Evolutionary conservation across 2,113 vertebrate genomes (phyloP).

Genomic region (Plotosus lineatus): DNA sequence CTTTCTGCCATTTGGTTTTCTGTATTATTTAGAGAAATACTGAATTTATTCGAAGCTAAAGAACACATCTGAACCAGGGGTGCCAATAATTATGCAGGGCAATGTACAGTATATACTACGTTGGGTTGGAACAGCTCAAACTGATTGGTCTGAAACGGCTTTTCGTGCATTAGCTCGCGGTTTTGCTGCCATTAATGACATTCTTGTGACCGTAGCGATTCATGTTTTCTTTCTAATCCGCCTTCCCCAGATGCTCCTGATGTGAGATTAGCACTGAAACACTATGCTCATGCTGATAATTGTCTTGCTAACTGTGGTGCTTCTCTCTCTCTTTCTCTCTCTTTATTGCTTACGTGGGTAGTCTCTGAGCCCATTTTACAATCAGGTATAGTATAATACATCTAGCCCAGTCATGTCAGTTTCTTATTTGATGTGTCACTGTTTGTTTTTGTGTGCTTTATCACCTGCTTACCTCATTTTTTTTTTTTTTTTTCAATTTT

Average conservation of each 20-base stretch:
- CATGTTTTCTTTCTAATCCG: conserved; percentile 34
- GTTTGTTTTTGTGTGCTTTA: conserved; percentile 11
- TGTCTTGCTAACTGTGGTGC: conserved; percentile 61
- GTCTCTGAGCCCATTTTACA: conserved; percentile 97
- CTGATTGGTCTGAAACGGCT: too few species aligned
- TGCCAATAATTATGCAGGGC: too few species aligned
- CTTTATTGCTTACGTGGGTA: conserved; percentile 77
- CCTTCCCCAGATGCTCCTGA: conserved; percentile 22
- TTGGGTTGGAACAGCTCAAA: too few species aligned
- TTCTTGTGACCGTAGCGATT: conserved; percentile 1
- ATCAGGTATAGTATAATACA: conserved; percentile 95
- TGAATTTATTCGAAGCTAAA: too few species aligned
- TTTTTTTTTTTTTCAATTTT: not conserved
- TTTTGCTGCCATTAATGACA: not conserved
- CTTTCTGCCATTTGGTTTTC: too few species aligned
- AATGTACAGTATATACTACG: too few species aligned
- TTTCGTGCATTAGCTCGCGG: not conserved
- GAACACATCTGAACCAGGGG: too few species aligned
- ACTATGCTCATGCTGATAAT: conserved; percentile 64
- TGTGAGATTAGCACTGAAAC: conserved; percentile 55
- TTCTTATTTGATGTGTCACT: not conserved
- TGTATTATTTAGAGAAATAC: too few species aligned
- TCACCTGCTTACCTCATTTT: not conserved
- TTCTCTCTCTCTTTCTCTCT: conserved; percentile 67
- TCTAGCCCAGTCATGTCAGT: conserved; percentile 29